Conservation (phyloP, 2,797 vertebrate species). For the Phrynocephalus forsythii region DNA sequence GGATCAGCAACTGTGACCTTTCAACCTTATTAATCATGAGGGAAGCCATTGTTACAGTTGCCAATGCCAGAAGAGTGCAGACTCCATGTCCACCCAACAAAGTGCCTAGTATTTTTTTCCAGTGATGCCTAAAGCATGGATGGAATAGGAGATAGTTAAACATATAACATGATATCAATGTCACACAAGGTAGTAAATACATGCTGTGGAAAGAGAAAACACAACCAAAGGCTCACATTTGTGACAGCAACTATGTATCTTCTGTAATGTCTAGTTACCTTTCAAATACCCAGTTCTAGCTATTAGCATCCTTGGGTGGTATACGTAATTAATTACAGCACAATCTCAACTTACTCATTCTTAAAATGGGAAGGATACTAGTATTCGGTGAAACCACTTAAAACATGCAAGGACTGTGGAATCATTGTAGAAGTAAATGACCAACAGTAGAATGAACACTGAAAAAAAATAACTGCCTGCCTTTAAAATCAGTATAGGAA, state of each 20-base stretch:
- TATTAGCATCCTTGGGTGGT: not conserved
- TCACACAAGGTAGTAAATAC: not conserved
- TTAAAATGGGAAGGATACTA: not conserved
- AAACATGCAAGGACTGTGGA: not conserved
- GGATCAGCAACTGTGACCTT: too few species aligned
- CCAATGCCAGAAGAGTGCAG: not conserved
- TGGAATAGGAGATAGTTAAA: not conserved
- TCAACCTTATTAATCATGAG: too few species aligned
- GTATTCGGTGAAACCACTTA: not conserved
- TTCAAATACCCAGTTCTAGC: too few species aligned
- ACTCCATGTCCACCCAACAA: too few species aligned
- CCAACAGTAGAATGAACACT: not conserved
- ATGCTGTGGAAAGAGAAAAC: not conserved
- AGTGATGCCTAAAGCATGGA: not conserved
- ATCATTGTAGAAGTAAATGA: not conserved
- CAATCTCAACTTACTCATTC: not conserved
- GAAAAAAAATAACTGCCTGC: not conserved
- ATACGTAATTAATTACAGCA: not conserved
- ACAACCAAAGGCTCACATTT: not conserved
- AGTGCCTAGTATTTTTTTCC: not conserved
- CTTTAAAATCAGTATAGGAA: slow-evolving; percentile 24
- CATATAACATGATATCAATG: not conserved
- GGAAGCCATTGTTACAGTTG: too few species aligned
- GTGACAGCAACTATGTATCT: not conserved
- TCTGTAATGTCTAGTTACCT: not conserved